Evolutionary conservation across 2,797 vertebrate species (phyloP), one percentile per base, ranked within the genome.

Genomic region (Thaleichthys pacificus): DNA sequence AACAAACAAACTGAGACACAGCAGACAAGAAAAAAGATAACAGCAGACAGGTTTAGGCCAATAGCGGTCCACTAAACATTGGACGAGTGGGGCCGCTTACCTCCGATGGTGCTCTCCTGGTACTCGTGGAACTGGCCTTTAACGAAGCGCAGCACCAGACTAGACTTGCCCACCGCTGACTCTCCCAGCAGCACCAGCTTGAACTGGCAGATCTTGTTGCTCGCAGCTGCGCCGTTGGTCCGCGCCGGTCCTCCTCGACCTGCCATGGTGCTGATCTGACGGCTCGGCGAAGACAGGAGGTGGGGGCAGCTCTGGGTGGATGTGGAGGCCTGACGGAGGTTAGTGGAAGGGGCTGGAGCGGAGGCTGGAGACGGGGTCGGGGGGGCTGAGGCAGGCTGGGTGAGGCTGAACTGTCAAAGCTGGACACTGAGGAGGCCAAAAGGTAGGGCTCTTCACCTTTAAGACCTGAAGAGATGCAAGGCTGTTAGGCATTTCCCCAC

Each of bases 41-140:
- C 42, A 12, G 9, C 42, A 3, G 42, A 47, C 42, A 47, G 0
- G 11, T 47, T 47, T 47, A 47, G 3, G 42, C 42, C 11, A 47
- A 38, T 9, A 7, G 11, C 30, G n/a, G 22, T 60, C n/a, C 14
- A 19, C 15, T 9, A 30, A 30, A 30, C 28, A 30, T 30, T 0
- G 28, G 4, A 30, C 28, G 28, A 30, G 28, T 30, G 47, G 21
- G 26, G 12, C 4, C 2, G 54, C 95, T 93, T 87, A 99, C 97
- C 98, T 94, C 97, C 98, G 0, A 99, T 99, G 56, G 98, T 99
- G 94, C 98, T 99, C 92, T 99, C 98, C 89, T 99, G 98, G 87
- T 96, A 99, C 87, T 99, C 98, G 0, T 99, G 98, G 85, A 99
- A 99, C 84, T 99, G 98, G 77, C 98, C 98, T 91, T 99, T 99